A percentile compares a stretch with the other conserved stretches of the same genome.
Evolutionary conservation across 2,113 vertebrate genomes (phyloP).

Genomic region (Lepisosteus osseus): DNA sequence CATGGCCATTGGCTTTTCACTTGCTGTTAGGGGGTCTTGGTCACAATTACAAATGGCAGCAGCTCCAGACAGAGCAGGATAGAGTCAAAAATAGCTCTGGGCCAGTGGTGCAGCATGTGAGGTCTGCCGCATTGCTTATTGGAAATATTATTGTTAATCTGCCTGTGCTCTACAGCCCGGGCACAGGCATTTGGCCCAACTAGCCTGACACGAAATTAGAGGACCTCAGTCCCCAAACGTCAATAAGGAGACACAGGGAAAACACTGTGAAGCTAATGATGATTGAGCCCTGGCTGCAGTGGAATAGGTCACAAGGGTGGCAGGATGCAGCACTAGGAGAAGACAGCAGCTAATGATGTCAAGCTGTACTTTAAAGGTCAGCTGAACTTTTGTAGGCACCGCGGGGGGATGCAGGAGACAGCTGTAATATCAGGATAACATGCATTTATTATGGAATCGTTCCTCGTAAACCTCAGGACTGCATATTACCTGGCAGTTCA

Average conservation of each 20-base stretch:
- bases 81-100: constrained; percentile 22
- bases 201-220: constrained; percentile 75
- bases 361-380: constrained; percentile 43
- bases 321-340: constrained; percentile 24
- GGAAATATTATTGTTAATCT: constrained; percentile 79
- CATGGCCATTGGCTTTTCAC: constrained; percentile 73
- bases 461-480: constrained; percentile 15
- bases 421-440: constrained; percentile 21
- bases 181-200: constrained; percentile 62
- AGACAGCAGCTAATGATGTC: constrained; percentile 48
- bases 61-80: constrained; percentile 31
- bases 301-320: constrained; percentile 37
- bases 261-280: constrained; percentile 51
- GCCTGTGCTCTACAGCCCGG: constrained; percentile 71
- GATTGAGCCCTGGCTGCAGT: constrained; percentile 43
- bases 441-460: constrained; percentile 22
- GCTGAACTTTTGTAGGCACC: constrained; percentile 36
- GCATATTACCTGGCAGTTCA: constrained; percentile 13
- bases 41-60: constrained; percentile 71
- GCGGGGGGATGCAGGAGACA: constrained; percentile 21
- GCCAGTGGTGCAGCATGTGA: constrained; percentile 58
- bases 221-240: constrained; percentile 54
- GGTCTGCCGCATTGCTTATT: constrained; percentile 65
- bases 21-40: constrained; percentile 65
- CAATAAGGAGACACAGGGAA: constrained; percentile 48